Conservation (phyloP, 1,140 invertebrate species). For the Lineus longissimus region DNA sequence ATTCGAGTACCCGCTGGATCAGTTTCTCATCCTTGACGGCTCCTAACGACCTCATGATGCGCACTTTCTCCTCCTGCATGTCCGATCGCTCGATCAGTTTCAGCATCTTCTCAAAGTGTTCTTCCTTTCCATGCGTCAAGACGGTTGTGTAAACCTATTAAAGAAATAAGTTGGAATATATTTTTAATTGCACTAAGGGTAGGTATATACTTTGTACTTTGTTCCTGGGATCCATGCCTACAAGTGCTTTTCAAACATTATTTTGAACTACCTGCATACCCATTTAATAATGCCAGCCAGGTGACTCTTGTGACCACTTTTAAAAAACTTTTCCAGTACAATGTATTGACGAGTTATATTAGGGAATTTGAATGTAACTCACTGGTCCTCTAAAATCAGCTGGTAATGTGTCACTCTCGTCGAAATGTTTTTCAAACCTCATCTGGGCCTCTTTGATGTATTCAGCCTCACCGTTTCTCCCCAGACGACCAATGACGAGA, state of each 20-base stretch:
- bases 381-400: conserved; percentile 81
- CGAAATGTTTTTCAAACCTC: conserved; percentile 69
- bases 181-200: too few species aligned
- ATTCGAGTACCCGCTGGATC: conserved; percentile 76
- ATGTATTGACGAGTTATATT: too few species aligned
- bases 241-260: too few species aligned
- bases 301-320: too few species aligned
- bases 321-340: too few species aligned
- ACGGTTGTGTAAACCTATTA: conserved; percentile 74
- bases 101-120: conserved; percentile 73
- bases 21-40: conserved; percentile 68
- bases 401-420: conserved; percentile 64
- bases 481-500: conserved; percentile 76
- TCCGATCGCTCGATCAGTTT: conserved; percentile 79
- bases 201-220: too few species aligned
- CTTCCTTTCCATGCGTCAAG: conserved; percentile 66
- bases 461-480: conserved; percentile 71
- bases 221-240: too few species aligned
- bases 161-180: neutral
- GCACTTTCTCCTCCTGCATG: conserved; percentile 87
- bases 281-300: too few species aligned
- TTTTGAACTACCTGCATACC: too few species aligned
- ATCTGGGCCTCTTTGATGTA: conserved; percentile 69
- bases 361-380: conserved; percentile 11
- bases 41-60: conserved; percentile 78